Conservation (phyloP, 2,113 vertebrate genomes). For the Passer domesticus region DNA sequence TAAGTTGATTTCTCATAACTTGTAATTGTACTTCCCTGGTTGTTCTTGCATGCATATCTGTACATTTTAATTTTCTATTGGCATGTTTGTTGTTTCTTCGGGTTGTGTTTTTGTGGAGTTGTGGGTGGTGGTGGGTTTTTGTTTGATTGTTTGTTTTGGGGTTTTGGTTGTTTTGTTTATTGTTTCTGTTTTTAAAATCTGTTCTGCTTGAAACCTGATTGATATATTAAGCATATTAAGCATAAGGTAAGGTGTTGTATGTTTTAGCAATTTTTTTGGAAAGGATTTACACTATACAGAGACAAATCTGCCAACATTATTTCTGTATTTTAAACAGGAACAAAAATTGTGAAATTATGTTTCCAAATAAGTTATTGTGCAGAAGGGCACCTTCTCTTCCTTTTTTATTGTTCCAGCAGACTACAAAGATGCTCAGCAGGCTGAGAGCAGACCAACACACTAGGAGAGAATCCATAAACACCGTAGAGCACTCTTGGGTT, state of each 20-base stretch:
- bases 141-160: not conserved
- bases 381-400: rapidly evolving
- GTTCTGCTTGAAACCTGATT: not conserved
- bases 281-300: not conserved
- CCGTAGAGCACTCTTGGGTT: not conserved
- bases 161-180: not conserved
- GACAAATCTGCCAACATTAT: not conserved
- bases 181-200: not conserved
- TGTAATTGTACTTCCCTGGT: not conserved
- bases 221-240: not conserved
- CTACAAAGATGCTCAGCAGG: not conserved
- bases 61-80: not conserved
- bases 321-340: not conserved
- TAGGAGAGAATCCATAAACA: not conserved
- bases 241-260: not conserved
- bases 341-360: not conserved
- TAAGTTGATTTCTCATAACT: not conserved
- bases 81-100: not conserved
- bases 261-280: not conserved
- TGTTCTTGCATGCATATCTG: not conserved
- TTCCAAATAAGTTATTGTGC: not conserved
- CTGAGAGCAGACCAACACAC: not conserved
- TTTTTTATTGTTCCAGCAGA: not conserved
- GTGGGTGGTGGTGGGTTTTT: not conserved
- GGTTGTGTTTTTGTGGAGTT: not conserved